Conservation (phyloP, 2,113 vertebrate genomes). For the Lasiurus borealis region DNA sequence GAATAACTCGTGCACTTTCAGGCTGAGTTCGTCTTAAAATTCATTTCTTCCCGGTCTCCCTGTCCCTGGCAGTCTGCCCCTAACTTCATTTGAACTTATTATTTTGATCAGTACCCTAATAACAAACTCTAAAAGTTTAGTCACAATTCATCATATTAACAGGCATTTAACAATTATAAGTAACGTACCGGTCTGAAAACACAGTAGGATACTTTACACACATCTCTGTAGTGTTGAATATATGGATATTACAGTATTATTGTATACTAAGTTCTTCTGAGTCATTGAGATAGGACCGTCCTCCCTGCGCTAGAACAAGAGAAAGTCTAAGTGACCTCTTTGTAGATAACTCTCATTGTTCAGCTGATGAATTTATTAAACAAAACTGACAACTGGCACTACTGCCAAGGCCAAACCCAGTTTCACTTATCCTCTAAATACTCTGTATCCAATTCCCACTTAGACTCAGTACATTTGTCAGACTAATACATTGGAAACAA, state of each 20-base stretch:
- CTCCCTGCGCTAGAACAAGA: neutral
- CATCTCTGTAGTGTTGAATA: neutral
- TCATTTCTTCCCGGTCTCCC: constrained; percentile 52
- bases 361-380: neutral
- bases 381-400: neutral
- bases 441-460: neutral
- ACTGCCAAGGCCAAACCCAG: neutral
- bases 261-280: neutral
- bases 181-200: neutral
- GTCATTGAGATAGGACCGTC: neutral
- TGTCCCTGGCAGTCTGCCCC: neutral
- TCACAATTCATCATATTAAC: neutral
- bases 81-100: constrained; percentile 52
- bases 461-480: neutral
- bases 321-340: neutral
- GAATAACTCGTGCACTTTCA: neutral
- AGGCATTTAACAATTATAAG: neutral
- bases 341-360: neutral
- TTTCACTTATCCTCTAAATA: neutral
- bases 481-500: neutral
- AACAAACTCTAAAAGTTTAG: constrained; percentile 6
- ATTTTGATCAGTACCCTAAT: constrained; percentile 27
- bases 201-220: neutral
- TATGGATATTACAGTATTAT: neutral
- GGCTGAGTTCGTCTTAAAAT: constrained; percentile 60